Evolutionary conservation across 1,140 invertebrate species (phyloP).

Genomic region (Drosophila setifemur): DNA sequence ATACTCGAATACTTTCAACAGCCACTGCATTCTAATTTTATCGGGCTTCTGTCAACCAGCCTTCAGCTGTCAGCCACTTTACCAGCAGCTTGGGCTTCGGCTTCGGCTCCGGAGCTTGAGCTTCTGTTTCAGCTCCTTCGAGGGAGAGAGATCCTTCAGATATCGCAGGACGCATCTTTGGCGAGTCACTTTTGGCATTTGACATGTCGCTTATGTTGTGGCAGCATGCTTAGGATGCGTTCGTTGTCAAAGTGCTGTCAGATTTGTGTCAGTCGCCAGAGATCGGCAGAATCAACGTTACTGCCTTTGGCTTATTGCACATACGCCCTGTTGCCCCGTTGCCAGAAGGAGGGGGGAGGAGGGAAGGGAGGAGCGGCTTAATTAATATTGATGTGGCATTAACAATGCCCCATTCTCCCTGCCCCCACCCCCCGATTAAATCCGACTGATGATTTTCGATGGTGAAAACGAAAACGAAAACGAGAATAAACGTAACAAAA

Average conservation of each 20-base stretch:
- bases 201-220: conserved; percentile 78
- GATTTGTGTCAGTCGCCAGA: conserved; percentile 61
- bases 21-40: conserved; percentile 27
- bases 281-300: conserved; percentile 18
- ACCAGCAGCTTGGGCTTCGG: not conserved
- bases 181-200: conserved; percentile 69
- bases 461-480: conserved; percentile 10
- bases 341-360: not conserved
- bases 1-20: too few species aligned
- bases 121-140: conserved; percentile 28
- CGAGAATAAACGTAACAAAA: conserved; percentile 24
- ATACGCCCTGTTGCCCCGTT: conserved; percentile 31
- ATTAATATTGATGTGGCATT: conserved; percentile 78
- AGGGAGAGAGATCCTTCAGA: conserved; percentile 20
- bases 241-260: conserved; percentile 75
- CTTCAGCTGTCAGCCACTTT: conserved; percentile 41
- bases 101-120: not conserved
- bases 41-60: conserved; percentile 40
- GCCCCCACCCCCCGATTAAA: conserved; percentile 59
- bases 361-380: conserved; percentile 31
- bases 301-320: conserved; percentile 40
- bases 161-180: conserved; percentile 71
- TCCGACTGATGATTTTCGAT: conserved; percentile 67
- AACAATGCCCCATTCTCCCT: conserved; percentile 60
- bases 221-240: conserved; percentile 73